Evolutionary conservation across 2,888 invertebrate genomes (phyloP).

Genomic region (Mantis religiosa): DNA sequence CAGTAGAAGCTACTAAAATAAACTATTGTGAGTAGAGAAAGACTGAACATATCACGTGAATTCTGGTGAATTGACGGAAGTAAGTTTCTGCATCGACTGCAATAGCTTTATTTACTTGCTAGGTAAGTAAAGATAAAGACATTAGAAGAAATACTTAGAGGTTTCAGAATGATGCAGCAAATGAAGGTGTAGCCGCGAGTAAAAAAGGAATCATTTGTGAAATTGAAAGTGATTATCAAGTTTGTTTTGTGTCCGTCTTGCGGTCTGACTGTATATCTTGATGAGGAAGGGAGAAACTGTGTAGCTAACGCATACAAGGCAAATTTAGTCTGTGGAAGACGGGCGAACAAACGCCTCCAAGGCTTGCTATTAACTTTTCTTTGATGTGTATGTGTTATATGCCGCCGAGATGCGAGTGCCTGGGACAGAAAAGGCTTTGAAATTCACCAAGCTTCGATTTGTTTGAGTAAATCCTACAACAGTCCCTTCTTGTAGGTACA

Average conservation of each 20-base stretch:
- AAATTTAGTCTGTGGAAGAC: slow-evolving; percentile 49
- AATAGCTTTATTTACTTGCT: no score
- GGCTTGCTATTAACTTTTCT: slow-evolving; percentile 52
- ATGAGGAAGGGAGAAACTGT: background rate
- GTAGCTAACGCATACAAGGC: slow-evolving; percentile 33
- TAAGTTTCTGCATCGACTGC: no score
- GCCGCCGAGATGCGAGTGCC: background rate
- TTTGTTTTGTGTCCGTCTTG: background rate
- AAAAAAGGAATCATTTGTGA: background rate
- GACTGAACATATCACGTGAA: no score
- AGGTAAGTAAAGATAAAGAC: no score
- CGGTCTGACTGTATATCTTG: background rate
- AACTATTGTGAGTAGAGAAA: no score
- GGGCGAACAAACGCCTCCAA: slow-evolving; percentile 53
- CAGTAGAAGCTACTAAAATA: no score
- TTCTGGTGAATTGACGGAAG: no score
- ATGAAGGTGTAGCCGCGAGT: background rate
- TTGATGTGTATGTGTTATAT: slow-evolving; percentile 24
- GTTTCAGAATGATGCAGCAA: no score
- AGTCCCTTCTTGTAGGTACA: slow-evolving; percentile 5
- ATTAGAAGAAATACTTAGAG: no score
- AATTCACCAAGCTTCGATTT: slow-evolving; percentile 28
- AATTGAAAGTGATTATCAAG: background rate
- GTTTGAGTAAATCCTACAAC: slow-evolving; percentile 26
- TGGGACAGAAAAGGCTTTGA: slow-evolving; percentile 22